Evolutionary conservation across 2,113 vertebrate species (phyloP).

Genomic region (Cheilinus undulatus): DNA sequence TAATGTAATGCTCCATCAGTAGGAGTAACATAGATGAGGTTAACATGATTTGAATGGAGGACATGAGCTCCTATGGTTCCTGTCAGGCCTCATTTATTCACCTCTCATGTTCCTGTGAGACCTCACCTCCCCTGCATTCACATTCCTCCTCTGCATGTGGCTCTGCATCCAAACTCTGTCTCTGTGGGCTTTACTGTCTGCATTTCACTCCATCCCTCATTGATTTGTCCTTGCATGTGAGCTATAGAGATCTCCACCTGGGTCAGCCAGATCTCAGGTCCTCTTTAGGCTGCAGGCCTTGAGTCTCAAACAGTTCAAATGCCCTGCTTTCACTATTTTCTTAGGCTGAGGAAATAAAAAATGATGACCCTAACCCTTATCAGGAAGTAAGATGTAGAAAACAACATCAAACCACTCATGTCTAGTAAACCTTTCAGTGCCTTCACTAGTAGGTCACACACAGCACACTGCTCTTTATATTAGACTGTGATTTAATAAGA

Average conservation of each 20-base stretch:
- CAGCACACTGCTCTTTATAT: not conserved
- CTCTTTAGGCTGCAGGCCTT: constrained; percentile 52
- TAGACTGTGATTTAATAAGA: constrained; percentile 25
- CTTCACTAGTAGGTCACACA: constrained; percentile 15
- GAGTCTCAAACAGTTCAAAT: constrained; percentile 63
- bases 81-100: constrained; percentile 66
- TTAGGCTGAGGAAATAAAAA: constrained; percentile 50
- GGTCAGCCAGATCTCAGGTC: constrained; percentile 56
- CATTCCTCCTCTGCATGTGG: constrained; percentile 68
- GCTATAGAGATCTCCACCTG: constrained; percentile 59
- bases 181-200: constrained; percentile 54
- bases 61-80: constrained; percentile 47
- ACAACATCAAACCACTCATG: constrained; percentile 15
- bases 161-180: constrained; percentile 66
- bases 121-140: constrained; percentile 49
- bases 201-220: constrained; percentile 63
- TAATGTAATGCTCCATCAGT: no score
- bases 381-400: constrained; percentile 29
- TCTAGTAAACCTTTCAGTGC: not conserved
- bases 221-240: constrained; percentile 66
- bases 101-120: constrained; percentile 55
- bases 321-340: constrained; percentile 49
- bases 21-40: no score
- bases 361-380: constrained; percentile 15
- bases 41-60: constrained; percentile 14